Evolutionary conservation across 2,113 vertebrate genomes (phyloP), one percentile per base, ranked within the genome.

Genomic region (Onychostoma macrolepis): DNA sequence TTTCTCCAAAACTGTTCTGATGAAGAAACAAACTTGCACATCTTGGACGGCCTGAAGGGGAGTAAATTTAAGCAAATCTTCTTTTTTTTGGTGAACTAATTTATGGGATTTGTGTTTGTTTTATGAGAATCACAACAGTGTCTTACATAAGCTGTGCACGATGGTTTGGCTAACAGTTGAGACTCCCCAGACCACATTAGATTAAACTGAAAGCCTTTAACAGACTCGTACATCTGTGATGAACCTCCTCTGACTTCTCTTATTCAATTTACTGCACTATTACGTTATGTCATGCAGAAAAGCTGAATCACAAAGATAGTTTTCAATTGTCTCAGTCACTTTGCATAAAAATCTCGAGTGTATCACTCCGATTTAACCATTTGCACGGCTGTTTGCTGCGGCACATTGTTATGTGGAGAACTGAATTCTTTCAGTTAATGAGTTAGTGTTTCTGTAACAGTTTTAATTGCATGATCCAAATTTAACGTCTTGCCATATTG

Each of bases 211-310:
- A 33, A 12, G 48, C 28, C 50, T 58, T 38, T 80, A 58, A 80
- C 21, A 58, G 30, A 80, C 77, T 58, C 17, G 0, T 58, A 24
- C 77, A 79, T 79, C 50, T 79, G 10, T 2, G 4, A 13, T 36
- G 50, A 58, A 58, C 50, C 79, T 65, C 79, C 36, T 81, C 56
- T 63, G 79, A 43, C 56, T 65, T 63, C 36, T 81, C 79, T 81
- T 63, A 81, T 81, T 65, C 56, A 63, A 28, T 81, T 63, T 65
- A 63, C 56, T 28, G 36, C 19, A 13, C 19, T 65, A 43, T 61
- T 81, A 36, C 2, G n/a, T 65, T 43, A 28, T 65, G 53, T 63
- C 36, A 80, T 10, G 38, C 36, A 43, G 56, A 80, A 41, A 65
- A 43, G 56, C 56, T 17, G 24, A 63, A 81, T 81, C 58, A 65